These are phyloP conservation scores for Gnathonemus longibarbis DNA, from an alignment of 2,113 vertebrate species.

Conservation along the genomic window DNA sequence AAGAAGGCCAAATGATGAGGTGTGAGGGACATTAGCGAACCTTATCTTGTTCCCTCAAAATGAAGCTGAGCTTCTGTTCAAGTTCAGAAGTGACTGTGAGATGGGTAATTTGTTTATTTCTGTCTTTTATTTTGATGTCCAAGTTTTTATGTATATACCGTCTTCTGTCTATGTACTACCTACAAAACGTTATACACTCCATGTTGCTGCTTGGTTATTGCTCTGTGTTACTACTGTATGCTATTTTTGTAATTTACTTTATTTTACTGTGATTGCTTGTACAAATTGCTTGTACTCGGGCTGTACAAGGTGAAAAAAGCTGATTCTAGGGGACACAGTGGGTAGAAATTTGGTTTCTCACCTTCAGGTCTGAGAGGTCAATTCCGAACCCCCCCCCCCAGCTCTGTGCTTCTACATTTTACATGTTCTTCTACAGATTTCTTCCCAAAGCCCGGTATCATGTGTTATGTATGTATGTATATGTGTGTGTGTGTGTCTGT, in stretches of 20 bases:
- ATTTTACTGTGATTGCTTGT: background rate
- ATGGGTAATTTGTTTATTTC: background rate
- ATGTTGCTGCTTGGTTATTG: background rate
- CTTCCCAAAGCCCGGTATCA: background rate
- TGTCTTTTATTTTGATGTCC: background rate
- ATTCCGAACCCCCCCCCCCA: background rate
- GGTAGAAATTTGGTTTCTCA: background rate
- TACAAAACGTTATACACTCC: background rate
- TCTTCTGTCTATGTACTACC: background rate
- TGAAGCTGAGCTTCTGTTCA: background rate
- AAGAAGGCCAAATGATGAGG: background rate
- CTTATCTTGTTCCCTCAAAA: background rate
- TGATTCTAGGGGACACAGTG: background rate
- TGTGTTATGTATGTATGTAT: background rate
- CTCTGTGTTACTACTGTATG: background rate
- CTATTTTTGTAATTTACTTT: background rate
- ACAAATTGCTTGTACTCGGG: background rate
- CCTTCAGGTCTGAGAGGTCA: background rate
- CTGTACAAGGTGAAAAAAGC: background rate
- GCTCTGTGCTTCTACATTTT: background rate
- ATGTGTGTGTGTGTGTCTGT: no score
- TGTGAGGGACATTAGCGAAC: background rate
- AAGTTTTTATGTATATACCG: background rate
- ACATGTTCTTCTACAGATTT: background rate
- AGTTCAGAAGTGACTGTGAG: background rate